Evolutionary conservation across 2,888 invertebrate species (phyloP), one percentile per base, ranked within the genome.

Genomic region (Acleris literana): DNA sequence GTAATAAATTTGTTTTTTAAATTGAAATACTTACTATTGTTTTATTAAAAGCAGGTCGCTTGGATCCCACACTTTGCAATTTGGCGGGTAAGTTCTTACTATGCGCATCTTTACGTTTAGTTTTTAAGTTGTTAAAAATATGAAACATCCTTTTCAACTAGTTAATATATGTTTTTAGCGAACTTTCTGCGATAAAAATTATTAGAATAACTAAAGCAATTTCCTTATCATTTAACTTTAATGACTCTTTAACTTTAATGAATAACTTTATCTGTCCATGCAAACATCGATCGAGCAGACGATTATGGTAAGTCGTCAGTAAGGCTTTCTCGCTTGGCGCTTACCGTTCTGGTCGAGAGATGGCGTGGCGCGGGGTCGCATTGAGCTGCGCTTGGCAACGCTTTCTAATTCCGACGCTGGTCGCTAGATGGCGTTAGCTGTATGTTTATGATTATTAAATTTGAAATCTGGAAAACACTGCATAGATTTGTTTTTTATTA

Each of bases 211-310:
- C 43, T 18, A 22, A 43, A 55, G 39, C 20, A 1, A 5, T 49
- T 54, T 29, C 3, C 7, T 43, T 54, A 20, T 20, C 20, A 20
- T 22, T 39, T 43, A 18, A 55, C 39, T 20, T 43, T 55, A 4
- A 25, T 20, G 49, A 48, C 5, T 25, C 25, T 25, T 39, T 43
- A 13, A 55, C 39, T 39, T 43, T 55, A 4, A 25, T 20, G 43
- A 48, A 54, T 25, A 17, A 78, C 78, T 86, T 87, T 92, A 85
- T 91, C 81, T 91, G 86, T 89, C 83, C 91, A 91, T 90, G 92
- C 92, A 81, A 80, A 74, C 90, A 81, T 83, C 82, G 87, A 81
- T 83, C 82, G 87, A 87, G 86, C 90, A 92, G 91, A 88, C 88
- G 78, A 81, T 86, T 69, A 82, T 90, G 92, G 92, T 92, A 90